Evolutionary conservation across 37 sponge, comb jelly and placozoan genomes (phyloP), one percentile per base, ranked within the genome.

Genomic region (Mnemiopsis leidyi): DNA sequence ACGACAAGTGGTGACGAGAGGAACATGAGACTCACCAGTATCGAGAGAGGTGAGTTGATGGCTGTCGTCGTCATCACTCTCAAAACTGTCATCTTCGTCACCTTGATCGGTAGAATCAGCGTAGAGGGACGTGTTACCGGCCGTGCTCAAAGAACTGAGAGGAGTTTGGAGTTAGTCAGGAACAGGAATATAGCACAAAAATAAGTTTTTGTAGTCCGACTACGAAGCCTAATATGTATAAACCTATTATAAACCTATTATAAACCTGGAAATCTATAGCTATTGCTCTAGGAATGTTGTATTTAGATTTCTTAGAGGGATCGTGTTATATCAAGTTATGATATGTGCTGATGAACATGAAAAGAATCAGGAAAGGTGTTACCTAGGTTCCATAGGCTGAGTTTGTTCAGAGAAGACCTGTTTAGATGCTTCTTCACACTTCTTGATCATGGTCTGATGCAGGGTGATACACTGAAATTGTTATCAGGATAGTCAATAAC

Each of bases 371-470:
- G n/a, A n/a, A n/a, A n/a, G n/a, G 23, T 77, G 3, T 5, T 77
- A 85, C 90, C 90, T 85, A n/a, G 90, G 61, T 33, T 85, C 90
- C 90, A 85, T 85, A 0, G 90, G 90, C 61, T 85, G 90, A 40
- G 24, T 85, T 36, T 85, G 90, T 39, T 85, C 90, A 39, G 90
- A 85, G 48, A 85, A 85, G 28, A 85, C 90, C 25, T 85, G 90
- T 39, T 85, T 85, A 23, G 90, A 85, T 39, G 90, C 90, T 26
- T 85, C 90, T 28, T 85, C 90, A 28, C 90, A 85, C 90, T 85
- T 85, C 61, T 85, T 85, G 0, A 85, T 40, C 90, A 85, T 85
- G 23, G 90, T 85, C 23, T 85, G 90, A 28, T 85, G 90, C 26
- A 85, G 48, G 24, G 90, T 85, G 23, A 85, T 85, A 26, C 90